Evolutionary conservation across 2,888 invertebrate genomes (phyloP).

Genomic region (Zelleria hepariella): DNA sequence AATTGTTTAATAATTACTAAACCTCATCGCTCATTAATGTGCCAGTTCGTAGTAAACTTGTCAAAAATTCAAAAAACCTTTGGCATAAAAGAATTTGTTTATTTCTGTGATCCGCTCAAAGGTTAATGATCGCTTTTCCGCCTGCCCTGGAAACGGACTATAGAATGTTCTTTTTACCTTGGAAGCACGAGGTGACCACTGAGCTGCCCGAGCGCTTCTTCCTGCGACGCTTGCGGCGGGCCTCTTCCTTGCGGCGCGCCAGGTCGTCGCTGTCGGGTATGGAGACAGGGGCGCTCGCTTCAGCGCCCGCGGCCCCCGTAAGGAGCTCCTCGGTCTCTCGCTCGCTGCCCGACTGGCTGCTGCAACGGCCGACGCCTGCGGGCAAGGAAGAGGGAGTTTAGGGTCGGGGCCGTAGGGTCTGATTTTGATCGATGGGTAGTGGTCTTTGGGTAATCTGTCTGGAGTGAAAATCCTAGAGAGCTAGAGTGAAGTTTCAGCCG

Average conservation of each 20-base stretch:
- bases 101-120: too few species aligned
- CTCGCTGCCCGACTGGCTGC: slow-evolving; percentile 71
- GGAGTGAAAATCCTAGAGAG: not conserved
- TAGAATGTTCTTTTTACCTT: slow-evolving; percentile 71
- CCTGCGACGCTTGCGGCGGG: slow-evolving; percentile 88
- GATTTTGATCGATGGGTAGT: not conserved
- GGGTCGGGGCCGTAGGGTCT: not conserved
- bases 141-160: not conserved
- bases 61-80: too few species aligned
- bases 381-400: slow-evolving; percentile 18
- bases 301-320: slow-evolving; percentile 45
- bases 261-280: slow-evolving; percentile 76
- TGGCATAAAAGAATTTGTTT: too few species aligned
- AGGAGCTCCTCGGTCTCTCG: slow-evolving; percentile 62
- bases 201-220: slow-evolving; percentile 93
- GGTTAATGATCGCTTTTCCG: too few species aligned
- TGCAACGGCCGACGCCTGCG: slow-evolving; percentile 65
- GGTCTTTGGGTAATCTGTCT: not conserved
- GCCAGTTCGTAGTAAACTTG: too few species aligned
- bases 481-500: too few species aligned
- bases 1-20: too few species aligned
- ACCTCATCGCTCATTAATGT: too few species aligned
- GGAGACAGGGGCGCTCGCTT: slow-evolving; percentile 69
- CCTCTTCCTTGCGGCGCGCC: slow-evolving; percentile 88
- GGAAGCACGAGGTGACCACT: slow-evolving; percentile 90